These are phyloP conservation scores for Caenorhabditis sp. DNA, from an alignment of 2,888 invertebrate genomes.

Conservation along the genomic window DNA sequence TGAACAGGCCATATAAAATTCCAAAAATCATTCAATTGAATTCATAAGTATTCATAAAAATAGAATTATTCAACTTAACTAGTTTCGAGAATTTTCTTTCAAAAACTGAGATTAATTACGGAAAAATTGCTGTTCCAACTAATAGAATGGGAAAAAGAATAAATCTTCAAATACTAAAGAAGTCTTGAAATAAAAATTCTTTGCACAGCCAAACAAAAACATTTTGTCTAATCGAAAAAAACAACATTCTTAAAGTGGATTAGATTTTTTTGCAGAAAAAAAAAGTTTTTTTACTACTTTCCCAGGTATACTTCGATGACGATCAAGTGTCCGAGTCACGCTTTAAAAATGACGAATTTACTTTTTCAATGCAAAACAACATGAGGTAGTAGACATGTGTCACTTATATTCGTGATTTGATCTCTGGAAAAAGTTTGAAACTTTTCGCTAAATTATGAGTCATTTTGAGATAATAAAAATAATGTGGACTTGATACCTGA, in stretches of 20 bases:
- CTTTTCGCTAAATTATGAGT: neutral
- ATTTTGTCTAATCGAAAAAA: neutral
- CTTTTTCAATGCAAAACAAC: neutral
- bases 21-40: too few relatives aligned
- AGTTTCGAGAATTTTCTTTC: too few relatives aligned
- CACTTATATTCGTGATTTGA: neutral
- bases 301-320: too few relatives aligned
- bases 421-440: too few relatives aligned
- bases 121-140: too few relatives aligned
- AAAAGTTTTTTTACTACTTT: too few relatives aligned
- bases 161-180: neutral
- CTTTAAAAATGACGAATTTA: neutral
- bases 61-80: too few relatives aligned
- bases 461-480: neutral
- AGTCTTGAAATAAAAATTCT: neutral
- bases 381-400: neutral
- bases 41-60: too few relatives aligned
- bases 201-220: neutral
- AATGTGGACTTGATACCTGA: neutral
- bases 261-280: too few relatives aligned
- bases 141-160: too few relatives aligned
- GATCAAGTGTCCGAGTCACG: neutral
- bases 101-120: too few relatives aligned
- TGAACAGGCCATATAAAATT: too few relatives aligned
- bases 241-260: neutral